Evolutionary conservation across 2,797 vertebrate species (phyloP), one percentile per base, ranked within the genome.

Genomic region (Lithobates sylvaticus): DNA sequence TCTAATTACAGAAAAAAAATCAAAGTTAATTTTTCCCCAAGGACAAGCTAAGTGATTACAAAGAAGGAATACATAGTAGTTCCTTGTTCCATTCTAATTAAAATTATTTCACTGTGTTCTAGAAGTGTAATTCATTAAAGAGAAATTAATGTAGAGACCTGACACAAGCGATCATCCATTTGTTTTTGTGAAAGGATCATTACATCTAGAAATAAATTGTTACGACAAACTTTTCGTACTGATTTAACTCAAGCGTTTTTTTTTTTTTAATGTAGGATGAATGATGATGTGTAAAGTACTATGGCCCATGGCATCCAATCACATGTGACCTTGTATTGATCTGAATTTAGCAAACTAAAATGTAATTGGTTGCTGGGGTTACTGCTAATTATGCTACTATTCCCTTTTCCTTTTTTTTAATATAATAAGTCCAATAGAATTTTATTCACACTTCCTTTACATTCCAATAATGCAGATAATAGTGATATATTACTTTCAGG

Each of bases 1-100:
- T 84, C 86, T 89, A 88, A 90, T 89, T 92, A 89, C 73, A 81
- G 84, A 81, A 47, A 88, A 90, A 88, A 90, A 81, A 88, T 0
- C 27, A 78, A 81, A 74, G 39, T n/a, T 76, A 69, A 71, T 90
- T 61, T 70, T 88, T 88, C 78, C 89, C 89, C 47, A 88, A 90
- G 87, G 88, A 89, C 70, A 89, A 85, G 72, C 27, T 74, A 86
- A 89, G 18, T 64, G 79, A 91, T 90, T 90, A 83, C 10, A 83
- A 76, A 75, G 39, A 84, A 86, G 23, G 23, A 47, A 64, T 88
- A 86, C 87, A 39, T 81, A 81, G 3, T 26, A 78, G 23, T 68
- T 32, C 58, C 74, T 6, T 83, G 75, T 87, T 79, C 9, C 86
- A 50, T 89, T 91, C 90, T 90, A 90, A 92, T 92, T 86, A 89